phyloP scores from a whole-genome alignment of 2,888 invertebrate genomes.

The Patella ulyssiponensis region DNA sequence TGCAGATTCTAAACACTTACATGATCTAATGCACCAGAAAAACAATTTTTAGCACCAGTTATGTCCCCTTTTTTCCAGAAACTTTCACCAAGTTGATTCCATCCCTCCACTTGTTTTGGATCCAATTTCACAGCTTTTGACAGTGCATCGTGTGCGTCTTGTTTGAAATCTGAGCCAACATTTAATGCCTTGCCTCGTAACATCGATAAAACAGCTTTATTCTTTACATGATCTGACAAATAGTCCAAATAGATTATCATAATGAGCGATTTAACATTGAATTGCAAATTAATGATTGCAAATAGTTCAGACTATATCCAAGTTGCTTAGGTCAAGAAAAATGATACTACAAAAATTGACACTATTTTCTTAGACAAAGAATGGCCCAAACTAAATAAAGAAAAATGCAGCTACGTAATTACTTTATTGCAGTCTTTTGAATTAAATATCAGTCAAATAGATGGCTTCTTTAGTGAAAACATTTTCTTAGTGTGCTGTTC shows the following conservation, averaged over 20 bases:
- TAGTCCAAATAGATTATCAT: background rate
- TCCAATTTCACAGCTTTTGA: slow-evolving; percentile 89
- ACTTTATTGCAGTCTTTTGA: too few species aligned
- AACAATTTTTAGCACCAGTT: slow-evolving; percentile 86
- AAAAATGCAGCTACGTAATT: too few species aligned
- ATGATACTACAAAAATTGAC: too few species aligned
- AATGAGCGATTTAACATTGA: too few species aligned
- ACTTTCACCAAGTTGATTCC: slow-evolving; percentile 91
- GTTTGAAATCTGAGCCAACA: slow-evolving; percentile 79
- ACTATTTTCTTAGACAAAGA: too few species aligned
- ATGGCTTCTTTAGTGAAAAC: too few species aligned
- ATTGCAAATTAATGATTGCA: too few species aligned
- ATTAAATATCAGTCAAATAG: too few species aligned
- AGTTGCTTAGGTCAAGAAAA: too few species aligned
- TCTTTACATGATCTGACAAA: slow-evolving; percentile 55
- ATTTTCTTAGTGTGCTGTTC: too few species aligned
- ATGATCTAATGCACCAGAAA: slow-evolving; percentile 78
- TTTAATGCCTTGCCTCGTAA: slow-evolving; percentile 83
- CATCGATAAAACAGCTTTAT: slow-evolving; percentile 74
- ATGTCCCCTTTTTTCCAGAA: slow-evolving; percentile 90
- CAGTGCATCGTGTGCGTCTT: slow-evolving; percentile 82
- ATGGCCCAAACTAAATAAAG: too few species aligned
- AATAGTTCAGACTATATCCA: too few species aligned
- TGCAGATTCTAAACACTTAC: slow-evolving; percentile 46
- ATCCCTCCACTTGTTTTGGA: slow-evolving; percentile 84